phyloP scores from a whole-genome alignment of 2,888 invertebrate species.

The Lymantria dispar region DNA sequence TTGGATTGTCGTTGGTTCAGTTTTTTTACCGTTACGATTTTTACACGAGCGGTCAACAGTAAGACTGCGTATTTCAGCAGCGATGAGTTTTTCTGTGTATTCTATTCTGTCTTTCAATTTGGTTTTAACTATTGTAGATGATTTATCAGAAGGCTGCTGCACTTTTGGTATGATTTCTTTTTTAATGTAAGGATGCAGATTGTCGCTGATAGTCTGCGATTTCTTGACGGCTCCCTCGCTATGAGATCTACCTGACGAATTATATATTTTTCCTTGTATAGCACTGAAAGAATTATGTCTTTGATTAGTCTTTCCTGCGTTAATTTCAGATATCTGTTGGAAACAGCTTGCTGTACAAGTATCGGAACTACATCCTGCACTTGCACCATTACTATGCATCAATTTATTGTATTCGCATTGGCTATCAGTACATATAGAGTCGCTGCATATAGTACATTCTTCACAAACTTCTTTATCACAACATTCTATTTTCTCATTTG shows the following conservation, averaged over 20 bases:
- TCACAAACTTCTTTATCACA: conserved; percentile 79
- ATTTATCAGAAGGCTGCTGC: conserved; percentile 44
- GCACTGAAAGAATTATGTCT: conserved; percentile 77
- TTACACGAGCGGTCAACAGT: conserved; percentile 68
- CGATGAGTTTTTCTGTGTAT: conserved; percentile 75
- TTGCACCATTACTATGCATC: conserved; percentile 71
- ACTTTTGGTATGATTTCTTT: conserved; percentile 67
- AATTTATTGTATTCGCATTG: conserved; percentile 76
- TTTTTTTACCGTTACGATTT: conserved; percentile 51
- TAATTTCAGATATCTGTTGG: conserved; percentile 61
- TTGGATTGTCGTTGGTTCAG: conserved; percentile 48
- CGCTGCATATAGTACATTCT: conserved; percentile 77
- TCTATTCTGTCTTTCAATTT: conserved; percentile 73
- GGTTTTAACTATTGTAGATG: conserved; percentile 52
- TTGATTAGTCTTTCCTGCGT: conserved; percentile 58
- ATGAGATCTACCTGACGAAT: conserved; percentile 45
- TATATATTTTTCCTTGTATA: conserved; percentile 67
- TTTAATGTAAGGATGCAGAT: conserved; percentile 76
- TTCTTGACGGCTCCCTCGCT: conserved; percentile 70
- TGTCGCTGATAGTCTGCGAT: conserved; percentile 72
- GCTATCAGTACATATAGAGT: conserved; percentile 77
- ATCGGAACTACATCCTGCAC: conserved; percentile 70
- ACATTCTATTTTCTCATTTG: conserved; percentile 76
- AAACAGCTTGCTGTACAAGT: conserved; percentile 71
- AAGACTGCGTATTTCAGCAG: conserved; percentile 74